A percentile compares a stretch with the other conserved stretches of the same genome.
These are phyloP conservation scores for Acanthoscelides obtectus DNA, from an alignment of 2,888 invertebrate species.

Conservation along the genomic window DNA sequence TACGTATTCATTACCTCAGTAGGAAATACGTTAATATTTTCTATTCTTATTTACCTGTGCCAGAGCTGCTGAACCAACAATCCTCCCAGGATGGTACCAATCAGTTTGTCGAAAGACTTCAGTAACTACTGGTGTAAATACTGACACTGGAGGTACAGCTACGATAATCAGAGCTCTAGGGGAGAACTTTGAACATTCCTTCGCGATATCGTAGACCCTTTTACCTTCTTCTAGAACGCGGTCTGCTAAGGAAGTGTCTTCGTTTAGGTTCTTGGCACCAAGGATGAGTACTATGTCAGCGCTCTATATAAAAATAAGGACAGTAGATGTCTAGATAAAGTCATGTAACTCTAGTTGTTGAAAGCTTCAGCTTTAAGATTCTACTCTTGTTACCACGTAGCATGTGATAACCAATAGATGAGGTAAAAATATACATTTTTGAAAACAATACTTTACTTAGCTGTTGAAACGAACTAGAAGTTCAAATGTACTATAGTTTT, in stretches of 20 bases:
- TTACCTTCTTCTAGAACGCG: slow-evolving; percentile 35
- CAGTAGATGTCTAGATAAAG: not conserved
- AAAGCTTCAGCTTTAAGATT: too few species aligned
- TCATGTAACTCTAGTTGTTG: too few species aligned
- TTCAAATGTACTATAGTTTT: too few species aligned
- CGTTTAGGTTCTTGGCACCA: slow-evolving; percentile 16
- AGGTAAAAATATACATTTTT: too few species aligned
- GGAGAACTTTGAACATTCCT: slow-evolving; percentile 51
- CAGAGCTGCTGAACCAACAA: slow-evolving; percentile 40
- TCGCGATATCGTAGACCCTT: slow-evolving; percentile 40
- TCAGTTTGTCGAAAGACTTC: slow-evolving; percentile 45
- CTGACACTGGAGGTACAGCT: slow-evolving; percentile 52
- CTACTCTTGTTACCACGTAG: too few species aligned
- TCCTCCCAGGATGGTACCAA: slow-evolving; percentile 44
- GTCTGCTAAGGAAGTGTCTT: slow-evolving; percentile 27
- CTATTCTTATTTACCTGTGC: slow-evolving; percentile 36
- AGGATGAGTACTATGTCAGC: slow-evolving; percentile 41
- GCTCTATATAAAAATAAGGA: slow-evolving; percentile 26
- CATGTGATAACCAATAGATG: too few species aligned
- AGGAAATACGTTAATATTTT: too few species aligned
- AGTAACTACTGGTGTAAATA: slow-evolving; percentile 52
- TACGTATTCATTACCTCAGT: too few species aligned
- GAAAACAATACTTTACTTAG: too few species aligned
- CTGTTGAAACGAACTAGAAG: too few species aligned
- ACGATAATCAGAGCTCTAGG: slow-evolving; percentile 54